A percentile compares a stretch with the other conserved stretches of the same genome.
These are phyloP conservation scores for Mystacides longicornis DNA, from an alignment of 2,888 invertebrate genomes.

Conservation along the genomic window DNA sequence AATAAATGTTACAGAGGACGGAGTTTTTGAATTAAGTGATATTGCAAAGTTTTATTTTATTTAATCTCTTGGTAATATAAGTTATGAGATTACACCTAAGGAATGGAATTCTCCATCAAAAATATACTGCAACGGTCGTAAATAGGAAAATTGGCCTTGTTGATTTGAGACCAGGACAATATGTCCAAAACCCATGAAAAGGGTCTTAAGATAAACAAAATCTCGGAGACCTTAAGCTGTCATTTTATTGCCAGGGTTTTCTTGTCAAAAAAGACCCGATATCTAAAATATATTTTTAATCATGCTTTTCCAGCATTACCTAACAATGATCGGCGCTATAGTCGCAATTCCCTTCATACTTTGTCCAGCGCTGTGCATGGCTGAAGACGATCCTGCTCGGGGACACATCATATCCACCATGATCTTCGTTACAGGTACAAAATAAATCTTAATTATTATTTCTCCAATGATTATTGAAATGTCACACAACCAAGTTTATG, in stretches of 20 bases:
- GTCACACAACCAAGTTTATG: too few relatives aligned
- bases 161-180: too few relatives aligned
- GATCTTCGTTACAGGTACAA: constrained; percentile 70
- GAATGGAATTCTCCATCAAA: too few relatives aligned
- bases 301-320: constrained; percentile 53
- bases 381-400: constrained; percentile 62
- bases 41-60: too few relatives aligned
- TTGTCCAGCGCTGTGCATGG: constrained; percentile 74
- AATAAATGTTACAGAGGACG: too few relatives aligned
- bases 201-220: not conserved
- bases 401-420: constrained; percentile 75
- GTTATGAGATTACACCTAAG: too few relatives aligned
- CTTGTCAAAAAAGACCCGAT: not conserved
- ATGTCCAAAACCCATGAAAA: not conserved
- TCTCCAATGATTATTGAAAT: too few relatives aligned
- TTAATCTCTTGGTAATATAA: too few relatives aligned
- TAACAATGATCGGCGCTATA: constrained; percentile 81
- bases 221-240: not conserved
- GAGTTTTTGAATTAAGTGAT: too few relatives aligned
- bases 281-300: not conserved
- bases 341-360: constrained; percentile 76
- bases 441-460: too few relatives aligned
- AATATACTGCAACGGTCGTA: too few relatives aligned
- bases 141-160: too few relatives aligned
- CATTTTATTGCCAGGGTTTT: not conserved